Percentiles rank a stretch among this genome's conserved stretches.
phyloP scores from a whole-genome alignment of 2,797 vertebrate species.

The Echiichthys vipera region DNA sequence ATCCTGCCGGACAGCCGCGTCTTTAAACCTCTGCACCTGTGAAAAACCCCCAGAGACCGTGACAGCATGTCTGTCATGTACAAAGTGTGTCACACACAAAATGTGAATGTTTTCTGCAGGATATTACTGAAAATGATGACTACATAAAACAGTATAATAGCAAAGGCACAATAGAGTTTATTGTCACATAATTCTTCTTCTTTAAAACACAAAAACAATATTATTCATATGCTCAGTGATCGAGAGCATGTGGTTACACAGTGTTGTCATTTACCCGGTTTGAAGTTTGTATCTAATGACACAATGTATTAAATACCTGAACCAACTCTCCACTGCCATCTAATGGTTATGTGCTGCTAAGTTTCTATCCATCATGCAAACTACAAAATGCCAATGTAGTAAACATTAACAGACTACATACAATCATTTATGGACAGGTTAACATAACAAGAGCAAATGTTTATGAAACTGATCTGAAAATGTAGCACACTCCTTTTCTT shows the following conservation, averaged over 20 bases:
- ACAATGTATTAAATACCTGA: not conserved
- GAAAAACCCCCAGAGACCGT: conserved; percentile 31
- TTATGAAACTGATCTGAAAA: not conserved
- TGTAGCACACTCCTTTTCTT: not conserved
- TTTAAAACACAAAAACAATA: not conserved
- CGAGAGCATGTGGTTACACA: not conserved
- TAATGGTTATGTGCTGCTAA: conserved; percentile 39
- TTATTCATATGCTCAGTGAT: not conserved
- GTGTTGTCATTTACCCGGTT: not conserved
- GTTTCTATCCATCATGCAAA: not conserved
- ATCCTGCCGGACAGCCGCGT: conserved; percentile 14
- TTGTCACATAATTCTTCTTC: not conserved
- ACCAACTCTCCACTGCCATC: conserved; percentile 49
- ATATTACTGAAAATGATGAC: no score
- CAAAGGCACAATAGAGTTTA: not conserved
- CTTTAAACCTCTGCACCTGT: conserved; percentile 67
- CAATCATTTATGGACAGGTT: not conserved
- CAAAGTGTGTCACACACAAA: conserved; percentile 47
- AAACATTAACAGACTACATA: not conserved
- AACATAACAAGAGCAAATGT: not conserved
- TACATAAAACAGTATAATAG: not conserved
- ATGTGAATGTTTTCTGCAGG: not conserved
- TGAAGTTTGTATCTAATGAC: not conserved
- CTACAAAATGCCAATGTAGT: not conserved
- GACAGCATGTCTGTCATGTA: conserved; percentile 26